These are phyloP conservation scores for Melitaea cinxia DNA, from an alignment of 1,140 invertebrate genomes.

Conservation along the genomic window DNA sequence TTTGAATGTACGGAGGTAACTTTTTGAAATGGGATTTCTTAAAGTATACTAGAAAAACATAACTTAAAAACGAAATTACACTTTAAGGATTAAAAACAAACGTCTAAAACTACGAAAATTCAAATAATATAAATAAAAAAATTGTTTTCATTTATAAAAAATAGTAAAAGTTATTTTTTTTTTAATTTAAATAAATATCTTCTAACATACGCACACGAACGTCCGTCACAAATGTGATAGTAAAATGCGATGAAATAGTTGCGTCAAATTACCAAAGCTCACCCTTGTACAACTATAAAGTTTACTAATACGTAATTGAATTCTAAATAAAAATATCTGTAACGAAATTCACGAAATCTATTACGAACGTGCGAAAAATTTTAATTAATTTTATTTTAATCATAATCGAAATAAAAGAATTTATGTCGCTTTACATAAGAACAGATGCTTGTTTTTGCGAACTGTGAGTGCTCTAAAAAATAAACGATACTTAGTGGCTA, in stretches of 20 bases:
- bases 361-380: conserved; percentile 14
- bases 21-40: not conserved
- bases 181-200: too few relatives aligned
- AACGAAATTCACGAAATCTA: not conserved
- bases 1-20: not conserved
- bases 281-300: not conserved
- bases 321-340: not conserved
- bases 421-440: conserved; percentile 6
- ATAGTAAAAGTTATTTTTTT: too few relatives aligned
- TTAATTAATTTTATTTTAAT: conserved; percentile 2
- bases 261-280: not conserved
- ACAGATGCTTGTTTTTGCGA: conserved; percentile 29
- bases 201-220: too few relatives aligned
- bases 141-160: too few relatives aligned
- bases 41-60: not conserved
- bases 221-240: too few relatives aligned
- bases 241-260: not conserved
- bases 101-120: too few relatives aligned
- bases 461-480: conserved; percentile 29
- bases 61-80: not conserved
- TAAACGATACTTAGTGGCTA: conserved; percentile 33
- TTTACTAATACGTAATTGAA: not conserved
- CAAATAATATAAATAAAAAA: too few relatives aligned
- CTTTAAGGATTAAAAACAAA: too few relatives aligned
- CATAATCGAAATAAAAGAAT: conserved; percentile 19